Evolutionary conservation across 2,113 vertebrate genomes (phyloP).

Genomic region (Cebus imitator): DNA sequence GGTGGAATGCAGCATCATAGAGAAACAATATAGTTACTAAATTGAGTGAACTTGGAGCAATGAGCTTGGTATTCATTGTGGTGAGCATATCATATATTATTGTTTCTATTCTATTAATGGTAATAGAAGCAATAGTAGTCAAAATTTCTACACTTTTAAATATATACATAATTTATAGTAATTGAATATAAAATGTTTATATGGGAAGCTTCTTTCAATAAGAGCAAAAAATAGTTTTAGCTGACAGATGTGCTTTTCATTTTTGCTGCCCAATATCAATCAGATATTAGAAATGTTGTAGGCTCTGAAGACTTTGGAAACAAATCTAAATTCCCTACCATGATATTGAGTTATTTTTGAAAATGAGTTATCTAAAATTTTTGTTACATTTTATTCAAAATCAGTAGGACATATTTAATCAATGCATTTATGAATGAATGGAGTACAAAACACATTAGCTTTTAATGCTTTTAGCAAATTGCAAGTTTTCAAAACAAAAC

Average conservation of each 20-base stretch:
- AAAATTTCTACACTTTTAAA: not conserved
- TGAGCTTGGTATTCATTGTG: not conserved
- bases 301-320: not conserved
- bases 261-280: not conserved
- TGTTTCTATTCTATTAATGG: not conserved
- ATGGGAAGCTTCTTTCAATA: not conserved
- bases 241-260: not conserved
- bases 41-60: not conserved
- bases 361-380: not conserved
- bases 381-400: not conserved
- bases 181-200: not conserved
- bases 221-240: not conserved
- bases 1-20: not conserved
- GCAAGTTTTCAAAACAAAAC: not conserved
- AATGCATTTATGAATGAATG: conserved; percentile 22
- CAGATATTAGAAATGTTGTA: not conserved
- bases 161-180: not conserved
- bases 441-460: not conserved
- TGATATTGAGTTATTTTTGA: not conserved
- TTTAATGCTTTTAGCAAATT: not conserved
- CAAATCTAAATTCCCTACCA: not conserved
- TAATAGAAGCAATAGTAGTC: not conserved
- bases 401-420: not conserved
- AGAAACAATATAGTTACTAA: not conserved
- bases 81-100: not conserved